These are phyloP conservation scores for Pseudomyrmex cubaensis DNA, from an alignment of 1,140 invertebrate species.

Conservation along the genomic window DNA sequence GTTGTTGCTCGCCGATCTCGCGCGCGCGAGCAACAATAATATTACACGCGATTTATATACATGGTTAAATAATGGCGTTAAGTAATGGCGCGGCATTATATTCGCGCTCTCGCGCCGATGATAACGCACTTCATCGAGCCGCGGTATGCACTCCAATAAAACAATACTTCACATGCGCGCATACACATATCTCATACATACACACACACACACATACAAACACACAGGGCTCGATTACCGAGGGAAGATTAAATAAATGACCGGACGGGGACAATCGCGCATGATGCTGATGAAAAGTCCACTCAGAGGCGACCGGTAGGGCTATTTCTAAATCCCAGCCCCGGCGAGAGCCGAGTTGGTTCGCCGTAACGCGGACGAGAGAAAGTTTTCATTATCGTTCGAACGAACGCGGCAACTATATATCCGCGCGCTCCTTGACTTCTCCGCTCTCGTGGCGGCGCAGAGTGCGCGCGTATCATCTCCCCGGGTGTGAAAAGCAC, in stretches of 20 bases:
- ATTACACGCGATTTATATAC: neutral
- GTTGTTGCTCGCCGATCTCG: neutral
- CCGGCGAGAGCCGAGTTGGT: neutral
- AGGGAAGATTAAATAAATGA: conserved; percentile 60
- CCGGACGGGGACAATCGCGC: conserved; percentile 56
- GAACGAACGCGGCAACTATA: conserved; percentile 48
- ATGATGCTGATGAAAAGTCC: conserved; percentile 57
- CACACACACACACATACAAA: no score
- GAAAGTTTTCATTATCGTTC: conserved; percentile 59
- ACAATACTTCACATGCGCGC: conserved; percentile 26
- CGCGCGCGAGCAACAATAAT: neutral
- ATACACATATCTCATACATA: no score
- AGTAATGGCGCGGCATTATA: conserved; percentile 46
- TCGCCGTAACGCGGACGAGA: neutral
- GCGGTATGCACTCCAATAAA: conserved; percentile 59
- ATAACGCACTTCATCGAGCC: conserved; percentile 54
- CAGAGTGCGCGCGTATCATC: conserved; percentile 38
- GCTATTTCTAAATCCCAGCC: conserved; percentile 60
- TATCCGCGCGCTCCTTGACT: conserved; percentile 46
- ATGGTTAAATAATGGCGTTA: conserved; percentile 48
- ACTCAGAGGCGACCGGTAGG: conserved; percentile 14
- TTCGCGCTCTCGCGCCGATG: conserved; percentile 30
- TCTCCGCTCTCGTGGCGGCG: neutral
- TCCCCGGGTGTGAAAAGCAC: conserved; percentile 46
- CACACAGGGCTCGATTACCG: conserved; percentile 49